Evolutionary conservation across 1,140 invertebrate genomes (phyloP), one percentile per base, ranked within the genome.

Genomic region (Trichonephila inaurata): DNA sequence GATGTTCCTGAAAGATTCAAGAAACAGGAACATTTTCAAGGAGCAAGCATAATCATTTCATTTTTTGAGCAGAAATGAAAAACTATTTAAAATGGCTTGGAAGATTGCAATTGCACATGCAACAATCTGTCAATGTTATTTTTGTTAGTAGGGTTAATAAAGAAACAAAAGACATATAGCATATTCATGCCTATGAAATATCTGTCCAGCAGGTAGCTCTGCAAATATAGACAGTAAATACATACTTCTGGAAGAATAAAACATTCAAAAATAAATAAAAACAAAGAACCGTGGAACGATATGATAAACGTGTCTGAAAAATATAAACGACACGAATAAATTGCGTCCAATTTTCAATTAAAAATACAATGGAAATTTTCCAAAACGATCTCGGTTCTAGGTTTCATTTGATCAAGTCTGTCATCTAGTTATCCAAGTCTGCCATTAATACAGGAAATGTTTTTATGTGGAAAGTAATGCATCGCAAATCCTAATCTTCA

Each of bases 11-110:
- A 90, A 94, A 94, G 93, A 94, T 89, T 94, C 88, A 90, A 94
- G 93, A 94, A 94, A 94, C 93, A 94, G 93, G 93, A 94, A 94
- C 87, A 94, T 94, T 89, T 94, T 94, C 92, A 90, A 94, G 93
- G 93, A 94, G 93, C 93, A 94, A 94, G 93, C 93, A 94, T 72
- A 85, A 90, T 40, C 19, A 92, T 19, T 72, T 92, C 44, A 64
- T n/a, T 88, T 88, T 89, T 89, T 93, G 28, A 62, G 89, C 60
- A 61, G 51, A 60, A 61, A 72, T 58, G n/a, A 33, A 92, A 87
- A 60, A 72, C 19, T 33, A 87, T 24, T 72, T 87, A 88, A 44
- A 18, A 88, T 88, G 86, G 60, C 58, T 12, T 5, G 8, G n/a
- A 85, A 58, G 3, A 85, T 4, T 19, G n/a, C 44, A 19, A 85